phyloP scores from a whole-genome alignment of 2,888 invertebrate species.

The Drosophila acutilabella region DNA sequence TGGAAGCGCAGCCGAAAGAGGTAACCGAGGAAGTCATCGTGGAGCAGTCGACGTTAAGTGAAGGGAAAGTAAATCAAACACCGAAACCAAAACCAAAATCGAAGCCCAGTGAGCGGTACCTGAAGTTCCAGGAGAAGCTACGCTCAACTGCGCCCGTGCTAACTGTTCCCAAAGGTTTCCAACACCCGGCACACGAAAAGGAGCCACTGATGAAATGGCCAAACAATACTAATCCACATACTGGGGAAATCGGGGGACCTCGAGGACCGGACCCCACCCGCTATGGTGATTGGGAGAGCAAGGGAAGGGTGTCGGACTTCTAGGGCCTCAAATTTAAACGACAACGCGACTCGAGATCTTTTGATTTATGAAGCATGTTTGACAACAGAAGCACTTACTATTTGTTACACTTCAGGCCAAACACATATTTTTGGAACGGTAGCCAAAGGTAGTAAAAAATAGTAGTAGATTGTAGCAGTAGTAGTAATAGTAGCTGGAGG shows the following conservation, averaged over 20 bases:
- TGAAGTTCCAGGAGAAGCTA: conserved; percentile 90
- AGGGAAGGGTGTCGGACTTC: conserved; percentile 98
- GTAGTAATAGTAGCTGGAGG: conserved; percentile 1
- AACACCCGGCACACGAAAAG: conserved; percentile 91
- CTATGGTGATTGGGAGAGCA: conserved; percentile 99
- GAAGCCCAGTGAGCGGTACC: conserved; percentile 86
- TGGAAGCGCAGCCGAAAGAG: neutral
- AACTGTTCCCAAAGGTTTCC: conserved; percentile 90
- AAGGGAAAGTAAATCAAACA: neutral
- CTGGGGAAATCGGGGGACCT: conserved; percentile 97
- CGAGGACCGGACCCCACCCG: conserved; percentile 99
- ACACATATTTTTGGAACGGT: conserved; percentile 51
- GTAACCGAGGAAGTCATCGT: neutral
- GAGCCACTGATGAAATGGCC: conserved; percentile 93
- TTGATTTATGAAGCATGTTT: conserved; percentile 65
- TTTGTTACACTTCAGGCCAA: conserved; percentile 50
- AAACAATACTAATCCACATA: conserved; percentile 93
- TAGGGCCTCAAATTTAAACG: conserved; percentile 83
- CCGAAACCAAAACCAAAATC: no score
- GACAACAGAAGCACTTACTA: conserved; percentile 67
- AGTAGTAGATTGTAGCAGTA: neutral
- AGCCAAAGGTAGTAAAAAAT: conserved; percentile 35
- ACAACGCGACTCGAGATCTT: conserved; percentile 5
- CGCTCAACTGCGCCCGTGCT: conserved; percentile 88
- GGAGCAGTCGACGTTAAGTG: neutral